Evolutionary conservation across 2,113 vertebrate species (phyloP), one percentile per base, ranked within the genome.

Genomic region (Microtus oregoni): DNA sequence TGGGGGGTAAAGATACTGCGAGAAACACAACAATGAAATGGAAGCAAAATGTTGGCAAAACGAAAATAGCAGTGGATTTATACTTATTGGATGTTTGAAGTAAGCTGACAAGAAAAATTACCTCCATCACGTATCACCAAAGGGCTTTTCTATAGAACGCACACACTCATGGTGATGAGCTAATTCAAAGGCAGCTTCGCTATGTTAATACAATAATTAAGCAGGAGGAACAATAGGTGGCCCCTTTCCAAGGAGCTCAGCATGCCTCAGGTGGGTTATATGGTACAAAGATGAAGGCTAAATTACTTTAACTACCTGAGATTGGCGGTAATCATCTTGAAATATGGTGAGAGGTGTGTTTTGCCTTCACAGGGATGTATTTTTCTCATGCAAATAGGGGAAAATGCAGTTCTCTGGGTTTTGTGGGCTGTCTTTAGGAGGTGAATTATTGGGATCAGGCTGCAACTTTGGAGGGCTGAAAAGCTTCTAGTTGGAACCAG

Each of bases 301-400:
- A 94, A 91, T 58, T 95, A 95, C 90, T 97, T 96, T 88, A 97
- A 95, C 61, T 90, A 98, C 89, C 96, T 97, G 96, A 98, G 94
- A 95, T 41, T 86, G 65, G 78, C 92, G 97, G 72, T 97, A 97
- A 94, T 97, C 96, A 95, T 94, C 90, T 32, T 88, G 96, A 95
- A 98, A 96, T 94, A 97, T 1, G 90, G 72, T 55, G 11, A 35
- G 50, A 90, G 50, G 85, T 94, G 90, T 77, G 75, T 32, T 63
- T 63, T 94, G 44, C 61, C 79, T 68, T 94, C 79, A 12, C 8
- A 90, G 68, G 63, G 91, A 96, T 26, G 38, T 61, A 88, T 79
- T 94, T 94, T 93, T 78, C 73, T 94, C 30, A 95, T 79, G 68
- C 88, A 97, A 96, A 91, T 79, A 78, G 90, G n/a, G 28, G 67